Percentiles rank a stretch among this genome's conserved stretches.
phyloP scores from a whole-genome alignment of 2,113 vertebrate genomes.

The Tretioscincus oriximinensis region DNA sequence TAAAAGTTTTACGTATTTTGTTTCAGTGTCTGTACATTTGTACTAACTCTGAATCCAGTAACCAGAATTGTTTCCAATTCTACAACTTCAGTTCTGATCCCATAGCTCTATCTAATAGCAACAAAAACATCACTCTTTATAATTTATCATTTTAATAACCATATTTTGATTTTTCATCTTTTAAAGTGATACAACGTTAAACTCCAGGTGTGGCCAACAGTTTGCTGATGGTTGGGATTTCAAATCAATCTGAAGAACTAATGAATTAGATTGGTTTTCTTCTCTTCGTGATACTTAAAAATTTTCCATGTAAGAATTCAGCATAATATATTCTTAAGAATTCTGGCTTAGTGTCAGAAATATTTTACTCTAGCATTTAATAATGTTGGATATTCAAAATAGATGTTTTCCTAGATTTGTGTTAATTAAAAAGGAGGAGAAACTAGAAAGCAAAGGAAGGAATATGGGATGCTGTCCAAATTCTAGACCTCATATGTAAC shows the following conservation, averaged over 20 bases:
- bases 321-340: neutral
- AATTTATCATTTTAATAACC: neutral
- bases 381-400: constrained; percentile 42
- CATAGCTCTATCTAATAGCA: too few relatives aligned
- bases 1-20: too few relatives aligned
- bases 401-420: constrained; percentile 29
- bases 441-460: constrained; percentile 20
- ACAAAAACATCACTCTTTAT: too few relatives aligned
- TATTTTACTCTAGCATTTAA: constrained; percentile 51
- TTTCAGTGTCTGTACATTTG: too few relatives aligned
- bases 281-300: neutral
- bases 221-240: neutral
- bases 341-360: constrained; percentile 45
- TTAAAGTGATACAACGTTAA: neutral
- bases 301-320: neutral
- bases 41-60: too few relatives aligned
- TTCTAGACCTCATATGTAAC: constrained; percentile 49
- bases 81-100: too few relatives aligned
- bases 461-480: constrained; percentile 48
- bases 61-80: too few relatives aligned
- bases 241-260: neutral
- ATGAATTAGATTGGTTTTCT: neutral
- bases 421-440: constrained; percentile 25
- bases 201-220: too few relatives aligned
- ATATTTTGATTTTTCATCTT: neutral